Percentiles rank a stretch among this genome's conserved stretches.
These are phyloP conservation scores for Lithobates pipiens DNA, from an alignment of 2,797 vertebrate genomes.

Conservation along the genomic window DNA sequence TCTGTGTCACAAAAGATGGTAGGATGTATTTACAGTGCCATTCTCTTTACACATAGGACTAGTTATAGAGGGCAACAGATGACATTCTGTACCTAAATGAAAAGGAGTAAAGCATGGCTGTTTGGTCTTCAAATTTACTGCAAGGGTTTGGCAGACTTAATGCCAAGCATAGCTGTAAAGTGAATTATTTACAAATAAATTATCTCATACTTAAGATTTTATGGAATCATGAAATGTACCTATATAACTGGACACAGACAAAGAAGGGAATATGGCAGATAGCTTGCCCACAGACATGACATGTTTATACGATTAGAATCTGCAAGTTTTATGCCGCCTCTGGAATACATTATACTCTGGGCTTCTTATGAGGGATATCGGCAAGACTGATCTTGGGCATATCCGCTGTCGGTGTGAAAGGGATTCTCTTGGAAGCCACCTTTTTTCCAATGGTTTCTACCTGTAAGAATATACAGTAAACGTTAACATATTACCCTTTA, in stretches of 20 bases:
- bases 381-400: slow-evolving; percentile 82
- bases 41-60: neutral
- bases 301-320: neutral
- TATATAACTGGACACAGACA: neutral
- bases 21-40: neutral
- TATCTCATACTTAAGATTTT: neutral
- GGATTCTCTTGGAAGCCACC: slow-evolving; percentile 86
- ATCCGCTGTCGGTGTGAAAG: slow-evolving; percentile 87
- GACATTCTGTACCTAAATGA: slow-evolving; percentile 3
- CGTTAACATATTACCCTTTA: too few species aligned
- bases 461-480: slow-evolving; percentile 71
- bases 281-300: neutral
- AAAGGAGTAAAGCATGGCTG: neutral
- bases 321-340: neutral
- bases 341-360: slow-evolving; percentile 78
- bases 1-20: neutral
- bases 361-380: slow-evolving; percentile 90
- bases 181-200: slow-evolving; percentile 53
- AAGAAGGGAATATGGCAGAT: neutral
- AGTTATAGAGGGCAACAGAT: neutral
- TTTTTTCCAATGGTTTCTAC: slow-evolving; percentile 98
- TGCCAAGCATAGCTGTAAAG: neutral
- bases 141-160: neutral
- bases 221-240: neutral
- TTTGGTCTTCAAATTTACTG: slow-evolving; percentile 32